These are phyloP conservation scores for Acrossocheilus fasciatus DNA, from an alignment of 2,797 vertebrate species.

Conservation along the genomic window DNA sequence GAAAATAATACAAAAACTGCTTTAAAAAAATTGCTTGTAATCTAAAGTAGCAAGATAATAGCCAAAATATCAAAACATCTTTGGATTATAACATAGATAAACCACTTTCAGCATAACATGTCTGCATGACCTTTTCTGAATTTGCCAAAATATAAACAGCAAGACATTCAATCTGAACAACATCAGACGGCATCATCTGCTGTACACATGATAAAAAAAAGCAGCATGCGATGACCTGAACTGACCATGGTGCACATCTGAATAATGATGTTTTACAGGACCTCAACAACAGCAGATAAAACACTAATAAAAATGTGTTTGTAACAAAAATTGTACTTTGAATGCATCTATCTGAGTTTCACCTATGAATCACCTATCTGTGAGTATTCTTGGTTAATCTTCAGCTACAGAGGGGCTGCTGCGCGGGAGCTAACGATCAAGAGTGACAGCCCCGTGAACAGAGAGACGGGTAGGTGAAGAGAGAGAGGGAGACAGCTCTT, in stretches of 20 bases:
- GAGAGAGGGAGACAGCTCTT: constrained; percentile 30
- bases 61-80: not conserved
- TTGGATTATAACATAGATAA: constrained; percentile 1
- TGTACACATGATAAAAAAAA: not conserved
- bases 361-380: not conserved
- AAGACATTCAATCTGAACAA: constrained; percentile 14
- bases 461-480: constrained; percentile 1
- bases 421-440: constrained; percentile 58
- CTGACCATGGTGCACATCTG: not conserved
- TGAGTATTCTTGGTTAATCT: not conserved
- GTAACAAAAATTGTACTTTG: not conserved
- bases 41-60: not conserved
- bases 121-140: constrained; percentile 62
- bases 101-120: constrained; percentile 54
- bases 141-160: constrained; percentile 5
- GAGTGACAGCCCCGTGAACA: constrained; percentile 24
- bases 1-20: no score
- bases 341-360: not conserved
- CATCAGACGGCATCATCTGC: constrained; percentile 15
- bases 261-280: not conserved
- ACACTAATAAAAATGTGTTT: not conserved
- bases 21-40: not conserved
- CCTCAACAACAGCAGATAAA: not conserved
- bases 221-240: constrained; percentile 12
- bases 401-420: not conserved